A percentile compares a stretch with the other conserved stretches of the same genome.
Evolutionary conservation across 2,888 invertebrate genomes (phyloP).

Genomic region (Xylota segnis): DNA sequence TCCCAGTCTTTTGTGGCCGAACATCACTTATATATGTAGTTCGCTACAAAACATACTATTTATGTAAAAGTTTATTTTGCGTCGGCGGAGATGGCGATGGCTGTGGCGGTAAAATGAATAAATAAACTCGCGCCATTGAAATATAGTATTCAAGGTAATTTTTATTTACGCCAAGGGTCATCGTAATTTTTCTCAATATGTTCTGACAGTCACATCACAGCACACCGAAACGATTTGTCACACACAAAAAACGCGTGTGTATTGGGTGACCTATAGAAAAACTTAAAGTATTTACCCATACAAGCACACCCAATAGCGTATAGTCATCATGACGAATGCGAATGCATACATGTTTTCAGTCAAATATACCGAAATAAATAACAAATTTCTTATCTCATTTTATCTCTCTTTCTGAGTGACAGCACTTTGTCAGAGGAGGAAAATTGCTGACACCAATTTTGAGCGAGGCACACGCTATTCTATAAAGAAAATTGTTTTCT

Average conservation of each 20-base stretch:
- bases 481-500: conserved; percentile 1
- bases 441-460: conserved; percentile 31
- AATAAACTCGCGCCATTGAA: conserved; percentile 59
- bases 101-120: conserved; percentile 16
- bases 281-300: too few relatives aligned
- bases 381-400: conserved; percentile 22
- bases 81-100: conserved; percentile 7
- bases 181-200: conserved; percentile 27
- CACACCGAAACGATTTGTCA: conserved; percentile 6
- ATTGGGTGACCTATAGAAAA: not conserved
- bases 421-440: conserved; percentile 29
- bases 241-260: not conserved
- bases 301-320: not conserved
- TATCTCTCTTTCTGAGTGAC: conserved; percentile 25
- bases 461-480: conserved; percentile 4
- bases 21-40: not conserved
- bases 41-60: not conserved
- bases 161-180: conserved; percentile 59
- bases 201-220: conserved; percentile 1
- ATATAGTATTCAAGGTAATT: conserved; percentile 58
- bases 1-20: not conserved
- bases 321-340: conserved; percentile 1
- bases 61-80: conserved; percentile 19
- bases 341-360: conserved; percentile 12
- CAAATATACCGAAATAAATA: conserved; percentile 1